phyloP scores from a whole-genome alignment of 1,140 invertebrate species.

The Sitophilus oryzae region DNA sequence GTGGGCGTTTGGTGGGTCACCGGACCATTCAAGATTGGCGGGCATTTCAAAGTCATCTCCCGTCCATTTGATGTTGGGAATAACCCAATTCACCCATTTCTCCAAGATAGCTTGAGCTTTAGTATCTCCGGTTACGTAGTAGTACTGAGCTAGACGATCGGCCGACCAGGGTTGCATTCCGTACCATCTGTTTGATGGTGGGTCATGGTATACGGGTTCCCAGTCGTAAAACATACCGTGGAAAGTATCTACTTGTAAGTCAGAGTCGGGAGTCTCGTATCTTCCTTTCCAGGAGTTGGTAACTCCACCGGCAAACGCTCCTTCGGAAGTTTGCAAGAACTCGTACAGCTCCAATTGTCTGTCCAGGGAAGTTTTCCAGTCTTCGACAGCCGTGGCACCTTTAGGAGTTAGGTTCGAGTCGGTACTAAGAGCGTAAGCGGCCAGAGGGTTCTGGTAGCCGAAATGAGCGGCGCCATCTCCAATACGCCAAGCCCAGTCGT shows the following conservation, averaged over 20 bases:
- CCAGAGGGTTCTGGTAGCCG: constrained; percentile 28
- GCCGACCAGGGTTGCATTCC: constrained; percentile 30
- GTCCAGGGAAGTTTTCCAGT: constrained; percentile 20
- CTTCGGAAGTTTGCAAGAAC: constrained; percentile 24
- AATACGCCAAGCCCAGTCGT: constrained; percentile 28
- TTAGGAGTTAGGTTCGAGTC: constrained; percentile 22
- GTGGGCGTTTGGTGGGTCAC: constrained; percentile 20
- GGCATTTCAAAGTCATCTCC: constrained; percentile 18
- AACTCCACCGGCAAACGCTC: constrained; percentile 26
- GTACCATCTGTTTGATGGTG: constrained; percentile 29
- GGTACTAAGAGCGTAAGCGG: constrained; percentile 23
- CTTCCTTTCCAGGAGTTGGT: constrained; percentile 27
- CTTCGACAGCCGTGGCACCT: constrained; percentile 21
- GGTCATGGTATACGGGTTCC: constrained; percentile 28
- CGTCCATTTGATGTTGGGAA: constrained; percentile 11
- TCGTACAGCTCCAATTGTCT: constrained; percentile 28
- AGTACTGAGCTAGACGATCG: constrained; percentile 28
- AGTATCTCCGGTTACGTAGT: constrained; percentile 25
- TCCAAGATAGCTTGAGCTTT: constrained; percentile 16
- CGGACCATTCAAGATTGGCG: constrained; percentile 14
- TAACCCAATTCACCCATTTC: constrained; percentile 22
- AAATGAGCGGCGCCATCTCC: constrained; percentile 28
- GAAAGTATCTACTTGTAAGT: constrained; percentile 23
- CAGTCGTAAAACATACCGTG: constrained; percentile 29
- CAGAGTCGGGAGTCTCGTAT: constrained; percentile 17